Conservation (phyloP, 2,797 vertebrate species). For the Neostethus bicornis region DNA sequence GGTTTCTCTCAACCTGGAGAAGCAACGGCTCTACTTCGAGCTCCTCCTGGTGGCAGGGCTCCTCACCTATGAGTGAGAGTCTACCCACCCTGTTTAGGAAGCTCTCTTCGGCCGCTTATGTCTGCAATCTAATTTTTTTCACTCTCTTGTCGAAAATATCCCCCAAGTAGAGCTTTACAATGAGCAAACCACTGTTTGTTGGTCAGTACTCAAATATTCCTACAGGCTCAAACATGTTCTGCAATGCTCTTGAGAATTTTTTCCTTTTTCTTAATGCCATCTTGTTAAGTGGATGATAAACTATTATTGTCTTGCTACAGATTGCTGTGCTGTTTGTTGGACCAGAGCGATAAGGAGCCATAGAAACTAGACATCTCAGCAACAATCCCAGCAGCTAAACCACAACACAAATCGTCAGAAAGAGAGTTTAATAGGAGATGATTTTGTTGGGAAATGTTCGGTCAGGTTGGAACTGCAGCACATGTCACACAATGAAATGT, state of each 20-base stretch:
- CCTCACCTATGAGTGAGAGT: too few species aligned
- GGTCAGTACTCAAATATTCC: too few species aligned
- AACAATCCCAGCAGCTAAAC: slow-evolving; percentile 38
- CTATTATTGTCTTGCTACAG: slow-evolving; percentile 46
- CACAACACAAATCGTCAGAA: slow-evolving; percentile 26
- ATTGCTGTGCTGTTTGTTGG: slow-evolving; percentile 53
- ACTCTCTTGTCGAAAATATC: not conserved
- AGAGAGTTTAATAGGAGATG: not conserved
- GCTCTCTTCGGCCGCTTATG: too few species aligned
- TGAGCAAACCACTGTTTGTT: too few species aligned
- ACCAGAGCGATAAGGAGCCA: slow-evolving; percentile 35
- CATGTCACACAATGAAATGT: not conserved
- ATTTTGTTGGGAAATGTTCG: not conserved
- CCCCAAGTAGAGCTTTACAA: slow-evolving; percentile 19
- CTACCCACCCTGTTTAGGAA: too few species aligned
- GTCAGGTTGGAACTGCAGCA: not conserved
- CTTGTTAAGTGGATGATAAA: slow-evolving; percentile 68
- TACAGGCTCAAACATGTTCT: too few species aligned
- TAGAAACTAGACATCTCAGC: slow-evolving; percentile 30
- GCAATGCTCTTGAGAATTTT: slow-evolving; percentile 54
- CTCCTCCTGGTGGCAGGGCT: too few species aligned
- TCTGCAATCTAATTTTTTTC: too few species aligned
- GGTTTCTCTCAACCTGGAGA: too few species aligned
- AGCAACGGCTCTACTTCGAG: too few species aligned
- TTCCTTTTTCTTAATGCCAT: slow-evolving; percentile 55